phyloP scores from a whole-genome alignment of 2,888 invertebrate genomes.

The Apodemia mormo region DNA sequence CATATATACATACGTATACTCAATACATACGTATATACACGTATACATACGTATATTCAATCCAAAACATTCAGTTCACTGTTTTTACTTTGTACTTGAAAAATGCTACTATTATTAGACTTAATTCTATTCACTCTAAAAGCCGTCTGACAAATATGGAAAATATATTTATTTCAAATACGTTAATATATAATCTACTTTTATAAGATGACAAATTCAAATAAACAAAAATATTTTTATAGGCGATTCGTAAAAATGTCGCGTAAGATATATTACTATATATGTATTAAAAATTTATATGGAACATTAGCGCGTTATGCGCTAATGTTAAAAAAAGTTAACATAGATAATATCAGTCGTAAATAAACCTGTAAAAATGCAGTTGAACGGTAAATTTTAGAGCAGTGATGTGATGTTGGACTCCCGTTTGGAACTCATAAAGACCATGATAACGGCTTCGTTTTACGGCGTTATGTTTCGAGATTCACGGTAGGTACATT shows the following conservation, averaged over 20 bases:
- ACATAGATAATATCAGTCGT: constrained; percentile 19
- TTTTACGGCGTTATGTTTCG: constrained; percentile 20
- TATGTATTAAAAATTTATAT: constrained; percentile 1
- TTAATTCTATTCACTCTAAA: too few species aligned
- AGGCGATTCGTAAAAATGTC: background rate
- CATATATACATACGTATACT: too few species aligned
- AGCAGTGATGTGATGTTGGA: constrained; percentile 18
- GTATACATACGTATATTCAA: too few species aligned
- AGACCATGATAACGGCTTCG: constrained; percentile 20
- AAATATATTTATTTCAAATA: too few species aligned
- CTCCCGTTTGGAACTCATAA: constrained; percentile 18
- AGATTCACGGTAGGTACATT: constrained; percentile 15
- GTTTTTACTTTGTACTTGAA: too few species aligned
- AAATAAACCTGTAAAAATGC: constrained; percentile 22
- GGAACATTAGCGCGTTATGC: constrained; percentile 5
- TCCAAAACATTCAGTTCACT: too few species aligned
- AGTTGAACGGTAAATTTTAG: constrained; percentile 19
- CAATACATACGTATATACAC: too few species aligned
- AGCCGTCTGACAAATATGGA: too few species aligned
- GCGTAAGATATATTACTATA: background rate
- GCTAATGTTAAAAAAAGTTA: too few species aligned
- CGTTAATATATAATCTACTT: background rate
- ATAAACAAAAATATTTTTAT: background rate
- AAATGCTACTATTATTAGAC: too few species aligned
- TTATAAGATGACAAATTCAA: background rate